Conservation (phyloP, 23 tunicate genomes). For the Trididemnum clinides region DNA sequence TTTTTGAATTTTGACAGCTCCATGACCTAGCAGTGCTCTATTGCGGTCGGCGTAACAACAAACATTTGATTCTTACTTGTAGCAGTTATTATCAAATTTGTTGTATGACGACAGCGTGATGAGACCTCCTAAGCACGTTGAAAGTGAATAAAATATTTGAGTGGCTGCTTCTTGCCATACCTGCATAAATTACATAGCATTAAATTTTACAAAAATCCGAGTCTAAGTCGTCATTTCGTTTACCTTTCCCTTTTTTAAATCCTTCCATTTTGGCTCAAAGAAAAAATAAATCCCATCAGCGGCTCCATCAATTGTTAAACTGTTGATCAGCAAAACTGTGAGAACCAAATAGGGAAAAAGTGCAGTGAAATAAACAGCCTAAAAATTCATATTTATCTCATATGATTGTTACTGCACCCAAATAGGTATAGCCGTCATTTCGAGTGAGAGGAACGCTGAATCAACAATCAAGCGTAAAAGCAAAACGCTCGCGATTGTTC, state of each 20-base stretch:
- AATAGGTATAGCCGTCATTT: too few species aligned
- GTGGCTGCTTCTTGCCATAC: conserved; percentile 87
- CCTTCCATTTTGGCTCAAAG: conserved; percentile 63
- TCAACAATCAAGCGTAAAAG: neutral
- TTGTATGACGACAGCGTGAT: conserved; percentile 73
- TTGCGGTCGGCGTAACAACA: too few species aligned
- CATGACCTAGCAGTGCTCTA: too few species aligned
- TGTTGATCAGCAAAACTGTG: conserved; percentile 45
- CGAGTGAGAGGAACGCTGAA: neutral
- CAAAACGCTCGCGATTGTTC: neutral
- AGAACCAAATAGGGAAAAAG: conserved; percentile 69
- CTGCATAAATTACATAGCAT: too few species aligned
- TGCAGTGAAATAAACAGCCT: conserved; percentile 79
- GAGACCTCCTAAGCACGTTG: conserved; percentile 59
- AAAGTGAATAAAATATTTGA: conserved; percentile 73
- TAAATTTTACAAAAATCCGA: too few species aligned
- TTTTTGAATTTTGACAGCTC: too few species aligned
- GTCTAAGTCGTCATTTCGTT: too few species aligned
- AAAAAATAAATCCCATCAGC: conserved; percentile 55
- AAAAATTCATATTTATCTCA: neutral
- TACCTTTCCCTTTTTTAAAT: conserved; percentile 28
- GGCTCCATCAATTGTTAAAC: conserved; percentile 59
- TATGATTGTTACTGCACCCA: too few species aligned
- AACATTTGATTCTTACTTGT: too few species aligned
- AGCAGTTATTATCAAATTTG: conserved; percentile 74